These are phyloP conservation scores for Podargus strigoides DNA, from an alignment of 2,797 vertebrate species.

Conservation along the genomic window DNA sequence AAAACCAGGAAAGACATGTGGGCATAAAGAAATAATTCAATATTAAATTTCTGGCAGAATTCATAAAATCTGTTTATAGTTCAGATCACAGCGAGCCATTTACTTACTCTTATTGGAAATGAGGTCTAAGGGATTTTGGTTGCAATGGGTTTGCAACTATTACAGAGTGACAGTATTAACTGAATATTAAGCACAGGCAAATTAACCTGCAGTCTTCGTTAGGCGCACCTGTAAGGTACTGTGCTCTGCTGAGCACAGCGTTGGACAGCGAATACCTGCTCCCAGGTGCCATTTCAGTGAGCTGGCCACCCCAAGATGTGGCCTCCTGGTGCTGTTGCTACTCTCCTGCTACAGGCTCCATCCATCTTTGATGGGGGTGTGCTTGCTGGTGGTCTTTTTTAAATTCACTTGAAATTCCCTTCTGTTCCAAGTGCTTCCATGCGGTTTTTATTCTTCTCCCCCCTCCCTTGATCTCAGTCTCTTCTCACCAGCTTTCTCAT, in stretches of 20 bases:
- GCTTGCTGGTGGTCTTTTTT: background rate
- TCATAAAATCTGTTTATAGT: constrained; percentile 17
- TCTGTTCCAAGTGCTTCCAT: background rate
- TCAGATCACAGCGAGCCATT: background rate
- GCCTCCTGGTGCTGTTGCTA: background rate
- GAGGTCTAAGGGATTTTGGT: background rate
- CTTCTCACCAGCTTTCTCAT: background rate
- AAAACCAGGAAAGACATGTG: constrained; percentile 48
- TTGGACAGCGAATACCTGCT: rapidly evolving
- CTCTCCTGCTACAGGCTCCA: background rate
- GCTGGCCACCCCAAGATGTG: background rate
- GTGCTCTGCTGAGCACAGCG: rapidly evolving
- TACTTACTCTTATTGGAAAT: background rate
- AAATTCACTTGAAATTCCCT: background rate
- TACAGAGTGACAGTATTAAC: background rate
- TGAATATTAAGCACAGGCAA: background rate
- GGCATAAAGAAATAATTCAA: constrained; percentile 55
- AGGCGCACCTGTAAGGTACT: rapidly evolving
- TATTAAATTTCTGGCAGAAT: constrained; percentile 37
- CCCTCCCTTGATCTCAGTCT: background rate
- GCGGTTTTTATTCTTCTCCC: background rate
- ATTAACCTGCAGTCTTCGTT: rapidly evolving
- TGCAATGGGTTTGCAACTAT: background rate
- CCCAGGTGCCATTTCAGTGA: background rate
- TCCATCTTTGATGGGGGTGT: background rate